A percentile compares a stretch with the other conserved stretches of the same genome.
Evolutionary conservation across 2,888 invertebrate genomes (phyloP).

Genomic region (Spialia ferax): DNA sequence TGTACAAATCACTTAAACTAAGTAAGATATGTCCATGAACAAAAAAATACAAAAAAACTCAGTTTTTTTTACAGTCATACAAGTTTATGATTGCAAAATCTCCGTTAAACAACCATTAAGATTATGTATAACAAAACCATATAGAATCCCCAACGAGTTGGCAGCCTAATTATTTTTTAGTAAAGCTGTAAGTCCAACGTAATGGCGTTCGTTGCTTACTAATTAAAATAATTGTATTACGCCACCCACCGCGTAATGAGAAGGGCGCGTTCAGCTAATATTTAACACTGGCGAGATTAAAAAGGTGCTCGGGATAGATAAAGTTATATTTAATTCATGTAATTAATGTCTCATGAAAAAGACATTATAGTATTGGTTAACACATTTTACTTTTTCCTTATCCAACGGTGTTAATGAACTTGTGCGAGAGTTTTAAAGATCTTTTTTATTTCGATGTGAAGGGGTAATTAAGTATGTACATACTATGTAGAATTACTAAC

Average conservation of each 20-base stretch:
- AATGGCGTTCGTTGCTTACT: slow-evolving; percentile 25
- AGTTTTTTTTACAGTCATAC: too few relatives aligned
- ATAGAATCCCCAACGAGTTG: slow-evolving; percentile 21
- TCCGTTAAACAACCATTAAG: not conserved
- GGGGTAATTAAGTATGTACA: too few relatives aligned
- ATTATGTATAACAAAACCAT: not conserved
- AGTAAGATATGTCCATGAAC: too few relatives aligned
- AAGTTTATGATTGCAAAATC: not conserved
- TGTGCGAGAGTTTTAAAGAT: too few relatives aligned
- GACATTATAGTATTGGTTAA: not conserved
- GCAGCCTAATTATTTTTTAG: slow-evolving; percentile 32
- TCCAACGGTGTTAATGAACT: not conserved
- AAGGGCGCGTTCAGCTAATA: slow-evolving; percentile 26
- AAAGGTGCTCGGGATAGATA: slow-evolving; percentile 22
- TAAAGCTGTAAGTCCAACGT: slow-evolving; percentile 29
- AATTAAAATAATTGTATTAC: slow-evolving; percentile 40
- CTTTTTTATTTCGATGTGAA: not conserved
- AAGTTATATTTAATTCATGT: slow-evolving; percentile 6
- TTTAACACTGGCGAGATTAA: slow-evolving; percentile 28
- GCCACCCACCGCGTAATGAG: slow-evolving; percentile 24
- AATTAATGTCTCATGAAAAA: slow-evolving; percentile 1
- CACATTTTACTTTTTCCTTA: not conserved
- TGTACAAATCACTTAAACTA: too few relatives aligned
- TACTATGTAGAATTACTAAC: too few relatives aligned
- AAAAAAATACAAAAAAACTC: too few relatives aligned